Conservation (phyloP, 2,797 vertebrate species). For the Chanos chanos region DNA sequence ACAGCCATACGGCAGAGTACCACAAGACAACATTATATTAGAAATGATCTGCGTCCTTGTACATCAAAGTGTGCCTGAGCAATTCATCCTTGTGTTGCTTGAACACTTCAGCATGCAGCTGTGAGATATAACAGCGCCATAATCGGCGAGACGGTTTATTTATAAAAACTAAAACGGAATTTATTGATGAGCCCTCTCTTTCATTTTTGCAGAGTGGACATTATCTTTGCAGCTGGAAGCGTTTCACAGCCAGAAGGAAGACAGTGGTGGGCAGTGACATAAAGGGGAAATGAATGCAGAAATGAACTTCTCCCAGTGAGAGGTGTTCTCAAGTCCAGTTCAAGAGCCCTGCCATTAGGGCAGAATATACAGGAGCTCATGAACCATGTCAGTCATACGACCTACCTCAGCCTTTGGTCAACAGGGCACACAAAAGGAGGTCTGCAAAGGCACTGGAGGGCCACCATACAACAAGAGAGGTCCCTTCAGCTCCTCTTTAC, state of each 20-base stretch:
- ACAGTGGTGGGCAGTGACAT: conserved; percentile 3
- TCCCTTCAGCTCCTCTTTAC: conserved; percentile 50
- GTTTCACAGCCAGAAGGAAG: conserved; percentile 15
- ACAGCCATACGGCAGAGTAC: too few species aligned
- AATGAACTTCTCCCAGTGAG: too few species aligned
- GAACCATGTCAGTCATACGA: neutral
- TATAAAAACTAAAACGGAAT: conserved; percentile 32
- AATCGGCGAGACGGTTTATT: conserved; percentile 34
- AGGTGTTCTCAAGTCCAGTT: too few species aligned
- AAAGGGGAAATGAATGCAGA: too few species aligned
- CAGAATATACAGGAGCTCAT: too few species aligned
- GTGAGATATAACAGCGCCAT: conserved; percentile 31
- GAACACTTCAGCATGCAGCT: conserved; percentile 35
- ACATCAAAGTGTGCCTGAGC: conserved; percentile 16
- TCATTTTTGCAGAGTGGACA: conserved; percentile 25
- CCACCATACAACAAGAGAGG: conserved; percentile 48
- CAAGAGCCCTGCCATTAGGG: too few species aligned
- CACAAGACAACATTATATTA: too few species aligned
- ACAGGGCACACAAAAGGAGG: conserved; percentile 44
- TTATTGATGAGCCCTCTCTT: conserved; percentile 39
- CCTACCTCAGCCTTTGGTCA: conserved; percentile 39
- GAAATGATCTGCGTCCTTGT: too few species aligned
- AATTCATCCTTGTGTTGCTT: conserved; percentile 27
- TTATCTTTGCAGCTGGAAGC: conserved; percentile 13
- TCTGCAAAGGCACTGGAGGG: conserved; percentile 53